A percentile compares a stretch with the other conserved stretches of the same genome.
These are phyloP conservation scores for Syngnathus rostellatus DNA, from an alignment of 2,797 vertebrate genomes.

Conservation along the genomic window DNA sequence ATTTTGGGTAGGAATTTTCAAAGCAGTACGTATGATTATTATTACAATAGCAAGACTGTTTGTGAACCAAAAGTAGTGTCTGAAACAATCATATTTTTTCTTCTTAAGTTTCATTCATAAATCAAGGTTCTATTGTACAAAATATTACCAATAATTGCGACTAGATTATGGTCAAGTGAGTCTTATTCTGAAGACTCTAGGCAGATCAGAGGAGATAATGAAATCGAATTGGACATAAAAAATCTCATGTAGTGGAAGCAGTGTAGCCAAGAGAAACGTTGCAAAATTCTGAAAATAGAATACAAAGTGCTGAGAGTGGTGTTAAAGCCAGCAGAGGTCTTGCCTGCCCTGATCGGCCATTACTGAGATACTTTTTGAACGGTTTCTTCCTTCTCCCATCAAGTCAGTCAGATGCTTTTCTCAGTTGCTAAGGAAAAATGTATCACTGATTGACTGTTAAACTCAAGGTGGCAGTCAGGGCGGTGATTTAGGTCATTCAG, in stretches of 20 bases:
- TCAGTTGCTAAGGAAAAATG: background rate
- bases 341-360: background rate
- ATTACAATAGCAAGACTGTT: background rate
- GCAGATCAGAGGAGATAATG: too few relatives aligned
- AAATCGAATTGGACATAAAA: too few relatives aligned
- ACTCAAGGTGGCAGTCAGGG: background rate
- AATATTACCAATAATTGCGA: background rate
- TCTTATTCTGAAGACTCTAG: too few relatives aligned
- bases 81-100: background rate
- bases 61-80: background rate
- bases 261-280: too few relatives aligned
- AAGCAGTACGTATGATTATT: too few relatives aligned
- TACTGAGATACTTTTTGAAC: background rate
- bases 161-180: background rate
- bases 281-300: too few relatives aligned
- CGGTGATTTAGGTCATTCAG: conserved; percentile 3
- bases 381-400: background rate
- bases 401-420: conserved; percentile 1
- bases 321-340: too few relatives aligned
- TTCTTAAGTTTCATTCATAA: background rate
- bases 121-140: background rate
- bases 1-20: too few relatives aligned
- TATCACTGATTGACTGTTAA: background rate
- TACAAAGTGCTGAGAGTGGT: too few relatives aligned
- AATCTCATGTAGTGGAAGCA: too few relatives aligned